A percentile compares a stretch with the other conserved stretches of the same genome.
These are phyloP conservation scores for Lycophotia porphyrea DNA, from an alignment of 2,888 invertebrate genomes.

Conservation along the genomic window DNA sequence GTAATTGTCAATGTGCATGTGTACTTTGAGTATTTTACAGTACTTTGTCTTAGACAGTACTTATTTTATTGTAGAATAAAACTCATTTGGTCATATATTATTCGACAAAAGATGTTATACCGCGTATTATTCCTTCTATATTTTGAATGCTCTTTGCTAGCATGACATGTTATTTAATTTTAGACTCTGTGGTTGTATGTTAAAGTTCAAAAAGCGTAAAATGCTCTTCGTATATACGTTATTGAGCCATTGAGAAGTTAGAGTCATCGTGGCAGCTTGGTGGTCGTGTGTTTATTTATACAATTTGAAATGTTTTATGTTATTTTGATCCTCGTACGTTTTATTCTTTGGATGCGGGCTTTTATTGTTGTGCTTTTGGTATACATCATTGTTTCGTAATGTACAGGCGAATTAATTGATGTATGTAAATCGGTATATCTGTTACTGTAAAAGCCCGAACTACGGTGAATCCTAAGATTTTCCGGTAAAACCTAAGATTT, in stretches of 20 bases:
- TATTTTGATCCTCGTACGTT: slow-evolving; percentile 4
- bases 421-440: not conserved
- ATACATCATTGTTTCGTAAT: not conserved
- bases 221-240: not conserved
- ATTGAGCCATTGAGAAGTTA: not conserved
- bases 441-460: not conserved
- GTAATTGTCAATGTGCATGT: slow-evolving; percentile 61
- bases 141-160: slow-evolving; percentile 44
- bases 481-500: not conserved
- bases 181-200: slow-evolving; percentile 23
- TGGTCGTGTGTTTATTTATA: slow-evolving; percentile 19
- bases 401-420: not conserved
- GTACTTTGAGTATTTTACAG: slow-evolving; percentile 49
- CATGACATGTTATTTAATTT: slow-evolving; percentile 43
- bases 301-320: not conserved
- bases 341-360: slow-evolving; percentile 23
- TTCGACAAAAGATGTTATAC: slow-evolving; percentile 5
- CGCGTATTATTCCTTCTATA: slow-evolving; percentile 10
- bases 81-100: not conserved
- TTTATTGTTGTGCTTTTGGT: slow-evolving; percentile 21
- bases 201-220: slow-evolving; percentile 20
- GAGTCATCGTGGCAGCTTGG: slow-evolving; percentile 31
- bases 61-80: slow-evolving; percentile 26
- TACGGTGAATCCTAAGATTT: not conserved
- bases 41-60: slow-evolving; percentile 36